phyloP scores from a whole-genome alignment of 2,888 invertebrate species.

The Uropetala carovei region DNA sequence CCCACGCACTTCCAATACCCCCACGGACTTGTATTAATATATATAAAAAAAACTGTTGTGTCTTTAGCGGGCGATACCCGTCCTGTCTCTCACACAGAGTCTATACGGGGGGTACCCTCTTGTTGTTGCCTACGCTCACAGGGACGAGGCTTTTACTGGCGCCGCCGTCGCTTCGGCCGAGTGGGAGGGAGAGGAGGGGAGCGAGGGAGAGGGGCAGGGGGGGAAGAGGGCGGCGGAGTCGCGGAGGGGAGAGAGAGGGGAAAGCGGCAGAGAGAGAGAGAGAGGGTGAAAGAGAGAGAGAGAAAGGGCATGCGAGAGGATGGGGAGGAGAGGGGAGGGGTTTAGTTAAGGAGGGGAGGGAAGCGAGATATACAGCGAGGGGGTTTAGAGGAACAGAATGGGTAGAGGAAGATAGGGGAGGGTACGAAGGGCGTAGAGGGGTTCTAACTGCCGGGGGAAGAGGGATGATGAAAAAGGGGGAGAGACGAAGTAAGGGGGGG shows the following conservation, averaged over 20 bases:
- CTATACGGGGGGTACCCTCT: slow-evolving; percentile 50
- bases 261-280: background rate
- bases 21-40: slow-evolving; percentile 7
- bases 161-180: slow-evolving; percentile 47
- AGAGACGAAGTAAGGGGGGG: background rate
- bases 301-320: background rate
- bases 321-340: background rate
- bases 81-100: slow-evolving; percentile 59
- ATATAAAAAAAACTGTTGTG: slow-evolving; percentile 10
- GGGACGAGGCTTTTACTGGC: slow-evolving; percentile 61
- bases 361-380: slow-evolving; percentile 5
- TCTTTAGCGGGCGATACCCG: slow-evolving; percentile 57
- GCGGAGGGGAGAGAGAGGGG: background rate
- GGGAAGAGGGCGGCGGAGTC: too few species aligned
- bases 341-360: background rate
- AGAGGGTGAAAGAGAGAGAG: background rate
- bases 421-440: slow-evolving; percentile 23
- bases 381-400: slow-evolving; percentile 45
- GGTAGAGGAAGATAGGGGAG: slow-evolving; percentile 25
- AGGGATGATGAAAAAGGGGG: background rate
- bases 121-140: slow-evolving; percentile 62
- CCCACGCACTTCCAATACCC: background rate
- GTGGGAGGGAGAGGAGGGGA: background rate
- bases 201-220: background rate
- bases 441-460: slow-evolving; percentile 29